Evolutionary conservation across 2,797 vertebrate species (phyloP).

Genomic region (Oreortyx pictus): DNA sequence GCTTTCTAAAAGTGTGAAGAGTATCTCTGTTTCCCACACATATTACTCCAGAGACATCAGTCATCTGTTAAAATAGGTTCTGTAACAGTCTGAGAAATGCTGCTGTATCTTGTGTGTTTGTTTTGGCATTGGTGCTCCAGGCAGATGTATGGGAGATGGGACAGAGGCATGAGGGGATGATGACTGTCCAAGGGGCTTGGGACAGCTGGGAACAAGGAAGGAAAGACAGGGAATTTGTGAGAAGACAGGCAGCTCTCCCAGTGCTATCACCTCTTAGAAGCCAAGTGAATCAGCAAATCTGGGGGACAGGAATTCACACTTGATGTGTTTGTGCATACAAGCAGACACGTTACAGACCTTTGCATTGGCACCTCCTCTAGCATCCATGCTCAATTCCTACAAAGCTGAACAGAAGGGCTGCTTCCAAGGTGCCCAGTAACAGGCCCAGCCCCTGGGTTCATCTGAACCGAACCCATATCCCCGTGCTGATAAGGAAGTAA

Average conservation of each 20-base stretch:
- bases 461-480: neutral
- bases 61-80: conserved; percentile 35
- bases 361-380: neutral
- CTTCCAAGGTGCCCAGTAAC: neutral
- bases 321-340: neutral
- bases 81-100: neutral
- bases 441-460: neutral
- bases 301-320: neutral
- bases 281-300: neutral
- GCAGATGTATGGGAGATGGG: neutral
- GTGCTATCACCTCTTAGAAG: neutral
- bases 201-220: neutral
- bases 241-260: neutral
- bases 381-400: neutral
- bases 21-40: conserved; percentile 52
- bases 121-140: neutral
- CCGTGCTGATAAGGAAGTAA: neutral
- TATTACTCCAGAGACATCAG: neutral
- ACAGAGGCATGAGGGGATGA: neutral
- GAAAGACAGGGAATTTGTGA: neutral
- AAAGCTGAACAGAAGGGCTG: neutral
- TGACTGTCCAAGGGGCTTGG: neutral
- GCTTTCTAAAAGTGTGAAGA: conserved; percentile 42
- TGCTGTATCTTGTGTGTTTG: neutral
- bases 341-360: neutral